These are phyloP conservation scores for Acanthis flammea DNA, from an alignment of 2,797 vertebrate species.

Conservation along the genomic window DNA sequence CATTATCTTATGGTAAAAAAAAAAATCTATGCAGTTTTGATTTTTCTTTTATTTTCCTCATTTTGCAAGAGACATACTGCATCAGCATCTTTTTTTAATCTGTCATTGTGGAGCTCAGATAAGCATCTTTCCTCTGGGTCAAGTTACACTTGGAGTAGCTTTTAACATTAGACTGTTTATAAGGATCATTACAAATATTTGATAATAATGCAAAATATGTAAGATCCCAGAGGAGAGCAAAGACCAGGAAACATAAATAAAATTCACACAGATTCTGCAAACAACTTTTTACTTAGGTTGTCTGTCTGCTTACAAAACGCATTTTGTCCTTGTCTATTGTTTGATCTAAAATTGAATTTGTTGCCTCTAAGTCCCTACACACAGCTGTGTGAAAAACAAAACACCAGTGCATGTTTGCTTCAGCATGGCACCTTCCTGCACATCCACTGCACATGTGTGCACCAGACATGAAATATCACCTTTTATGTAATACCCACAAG, in stretches of 20 bases:
- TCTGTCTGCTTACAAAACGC: background rate
- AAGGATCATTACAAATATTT: conserved; percentile 71
- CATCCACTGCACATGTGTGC: background rate
- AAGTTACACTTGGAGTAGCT: conserved; percentile 70
- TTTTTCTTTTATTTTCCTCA: background rate
- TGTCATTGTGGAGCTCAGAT: conserved; percentile 48
- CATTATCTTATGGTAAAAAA: background rate
- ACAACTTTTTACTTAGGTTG: background rate
- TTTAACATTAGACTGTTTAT: conserved; percentile 63
- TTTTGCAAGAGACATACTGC: background rate
- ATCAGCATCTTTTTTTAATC: conserved; percentile 40
- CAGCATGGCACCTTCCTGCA: background rate
- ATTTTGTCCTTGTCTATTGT: background rate
- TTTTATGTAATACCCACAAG: background rate
- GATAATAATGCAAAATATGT: conserved; percentile 73
- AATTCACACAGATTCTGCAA: conserved; percentile 22
- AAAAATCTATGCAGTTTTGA: background rate
- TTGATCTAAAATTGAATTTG: background rate
- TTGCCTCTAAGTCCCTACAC: background rate
- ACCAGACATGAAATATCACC: background rate
- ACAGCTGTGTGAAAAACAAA: background rate
- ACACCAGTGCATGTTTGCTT: background rate
- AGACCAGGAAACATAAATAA: conserved; percentile 19
- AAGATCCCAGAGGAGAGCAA: conserved; percentile 39
- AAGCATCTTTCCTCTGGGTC: conserved; percentile 64